phyloP scores from a whole-genome alignment of 2,888 invertebrate species.

The Platynereis dumerilii region DNA sequence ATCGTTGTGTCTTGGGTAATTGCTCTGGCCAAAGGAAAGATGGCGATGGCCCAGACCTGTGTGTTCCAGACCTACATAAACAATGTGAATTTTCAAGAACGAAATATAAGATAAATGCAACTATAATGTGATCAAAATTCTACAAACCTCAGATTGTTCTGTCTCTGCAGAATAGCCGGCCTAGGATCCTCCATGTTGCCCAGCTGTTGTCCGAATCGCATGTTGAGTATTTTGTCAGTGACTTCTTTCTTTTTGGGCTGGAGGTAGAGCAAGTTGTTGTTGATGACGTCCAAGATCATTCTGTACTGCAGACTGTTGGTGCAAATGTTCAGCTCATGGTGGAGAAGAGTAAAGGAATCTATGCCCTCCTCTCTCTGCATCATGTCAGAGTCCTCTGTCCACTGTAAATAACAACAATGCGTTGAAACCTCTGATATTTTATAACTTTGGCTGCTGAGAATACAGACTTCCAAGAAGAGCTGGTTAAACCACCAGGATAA shows the following conservation, averaged over 20 bases:
- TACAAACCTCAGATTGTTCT: conserved; percentile 73
- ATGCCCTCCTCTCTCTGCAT: conserved; percentile 82
- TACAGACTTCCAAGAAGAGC: too few species aligned
- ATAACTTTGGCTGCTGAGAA: too few species aligned
- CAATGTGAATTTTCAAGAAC: too few species aligned
- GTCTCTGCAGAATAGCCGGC: conserved; percentile 88
- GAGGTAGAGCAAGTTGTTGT: conserved; percentile 94
- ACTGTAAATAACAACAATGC: conserved; percentile 39
- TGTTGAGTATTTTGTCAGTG: conserved; percentile 84
- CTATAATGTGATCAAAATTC: too few species aligned
- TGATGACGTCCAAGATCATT: conserved; percentile 96
- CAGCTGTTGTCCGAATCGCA: conserved; percentile 93
- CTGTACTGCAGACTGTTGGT: conserved; percentile 92
- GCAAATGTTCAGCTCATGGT: conserved; percentile 97
- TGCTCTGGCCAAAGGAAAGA: too few species aligned
- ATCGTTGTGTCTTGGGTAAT: too few species aligned
- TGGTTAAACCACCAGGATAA: too few species aligned
- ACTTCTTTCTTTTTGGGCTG: conserved; percentile 90
- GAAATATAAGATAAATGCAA: too few species aligned
- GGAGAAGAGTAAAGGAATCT: conserved; percentile 96
- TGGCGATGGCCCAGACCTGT: too few species aligned
- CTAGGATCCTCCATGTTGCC: conserved; percentile 90
- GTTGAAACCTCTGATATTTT: too few species aligned
- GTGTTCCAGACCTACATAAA: too few species aligned
- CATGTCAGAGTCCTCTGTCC: conserved; percentile 71